Evolutionary conservation across 2,797 vertebrate species (phyloP).

Genomic region (Schizopygopsis malacanthus): DNA sequence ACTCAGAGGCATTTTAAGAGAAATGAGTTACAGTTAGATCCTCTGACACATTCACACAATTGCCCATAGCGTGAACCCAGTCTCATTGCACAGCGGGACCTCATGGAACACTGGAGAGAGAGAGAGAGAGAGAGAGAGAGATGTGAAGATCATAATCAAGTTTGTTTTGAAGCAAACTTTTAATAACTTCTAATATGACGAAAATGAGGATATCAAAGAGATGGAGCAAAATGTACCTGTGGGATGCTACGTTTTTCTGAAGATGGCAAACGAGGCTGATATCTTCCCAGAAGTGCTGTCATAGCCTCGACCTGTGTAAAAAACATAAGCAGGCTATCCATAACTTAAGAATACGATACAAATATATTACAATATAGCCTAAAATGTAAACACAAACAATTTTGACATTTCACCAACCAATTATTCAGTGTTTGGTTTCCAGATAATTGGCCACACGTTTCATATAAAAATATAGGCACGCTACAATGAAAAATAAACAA

Average conservation of each 20-base stretch:
- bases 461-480: neutral
- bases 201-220: neutral
- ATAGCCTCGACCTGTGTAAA: constrained; percentile 75
- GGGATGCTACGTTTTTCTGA: constrained; percentile 80
- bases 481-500: neutral
- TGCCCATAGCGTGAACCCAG: constrained; percentile 81
- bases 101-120: constrained; percentile 74
- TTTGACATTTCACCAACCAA: neutral
- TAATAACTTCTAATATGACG: neutral
- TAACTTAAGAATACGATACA: no score
- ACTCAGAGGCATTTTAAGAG: constrained; percentile 82
- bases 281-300: constrained; percentile 74
- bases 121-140: neutral
- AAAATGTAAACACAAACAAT: neutral
- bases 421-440: neutral
- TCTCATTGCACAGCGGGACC: constrained; percentile 80
- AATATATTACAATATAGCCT: neutral
- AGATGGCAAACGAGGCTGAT: constrained; percentile 67
- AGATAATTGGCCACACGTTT: neutral
- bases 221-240: constrained; percentile 65
- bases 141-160: neutral
- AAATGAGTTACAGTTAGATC: constrained; percentile 82
- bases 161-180: neutral
- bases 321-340: neutral
- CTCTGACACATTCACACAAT: constrained; percentile 80